Base-by-base conservation (phyloP, 2,888 invertebrate genomes). In the Acanthosepion esculentum region DNA sequence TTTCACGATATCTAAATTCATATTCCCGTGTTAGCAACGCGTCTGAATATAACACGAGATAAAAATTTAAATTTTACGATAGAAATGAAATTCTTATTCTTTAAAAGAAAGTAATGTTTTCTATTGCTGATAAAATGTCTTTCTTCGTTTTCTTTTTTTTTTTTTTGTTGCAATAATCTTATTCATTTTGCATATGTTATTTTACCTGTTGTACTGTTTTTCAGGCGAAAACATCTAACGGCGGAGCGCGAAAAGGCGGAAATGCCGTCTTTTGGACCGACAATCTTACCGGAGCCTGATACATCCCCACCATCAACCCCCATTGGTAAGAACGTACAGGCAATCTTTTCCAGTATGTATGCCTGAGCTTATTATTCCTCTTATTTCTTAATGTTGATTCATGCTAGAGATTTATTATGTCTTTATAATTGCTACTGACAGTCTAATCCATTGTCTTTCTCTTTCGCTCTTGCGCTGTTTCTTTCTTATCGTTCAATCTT, bases 251-350 rank as follows among this genome's bases (percentile, higher is more conserved):
- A 97, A 94, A 97, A 97, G 94, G 96, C 96, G 26, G 97, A 97
- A 94, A 96, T 97, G 95, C 97, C 97, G 48, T 96, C 96, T 94
- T 97, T 97, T 95, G 97, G 97, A 55, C 96, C 97, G 94, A 96
- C 96, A 29, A 96, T 96, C 92, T 95, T 96, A 91, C 97, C 97
- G 50, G 97, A 97, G 95, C 96, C 96, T n/a, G 97, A 97, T 94
- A 95, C 96, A 33, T 96, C 96, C 29, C 96, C 96, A 0, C 96
- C 96, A 26, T 96, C 96, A 41, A 96, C 96, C 15, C 97, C 97
- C n/a, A 96, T 96, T 94, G 96, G 96, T 96, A 96, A 94, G 95
- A 92, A 50, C 94, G 94, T 94, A 59, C 55, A 94, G 41, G 94
- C 94, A 64, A 64, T 94, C 41, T 94, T 64, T 94, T 64, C 94